Conservation (phyloP, 2,113 vertebrate genomes). For the Phycodurus eques region DNA sequence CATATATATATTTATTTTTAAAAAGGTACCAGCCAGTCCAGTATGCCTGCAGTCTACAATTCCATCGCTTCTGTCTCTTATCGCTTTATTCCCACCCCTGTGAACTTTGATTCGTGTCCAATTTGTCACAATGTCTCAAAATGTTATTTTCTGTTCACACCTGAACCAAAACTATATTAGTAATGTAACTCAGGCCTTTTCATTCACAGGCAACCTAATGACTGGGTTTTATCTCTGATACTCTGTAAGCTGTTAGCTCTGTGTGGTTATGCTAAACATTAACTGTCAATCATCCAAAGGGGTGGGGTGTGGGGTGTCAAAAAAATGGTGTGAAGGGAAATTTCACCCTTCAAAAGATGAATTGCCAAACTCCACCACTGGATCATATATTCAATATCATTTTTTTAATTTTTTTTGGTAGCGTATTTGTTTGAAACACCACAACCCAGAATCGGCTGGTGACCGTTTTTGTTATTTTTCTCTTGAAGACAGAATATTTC, state of each 20-base stretch:
- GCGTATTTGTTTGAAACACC: slow-evolving; percentile 1
- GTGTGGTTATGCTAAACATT: slow-evolving; percentile 7
- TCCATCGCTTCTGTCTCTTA: neutral
- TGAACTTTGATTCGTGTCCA: neutral
- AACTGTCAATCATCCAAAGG: neutral
- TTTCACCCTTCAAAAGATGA: neutral
- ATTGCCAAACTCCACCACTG: neutral
- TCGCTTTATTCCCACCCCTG: neutral
- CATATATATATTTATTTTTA: slow-evolving; percentile 7
- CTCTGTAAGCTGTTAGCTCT: slow-evolving; percentile 14
- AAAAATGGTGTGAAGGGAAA: neutral
- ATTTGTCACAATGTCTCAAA: slow-evolving; percentile 6
- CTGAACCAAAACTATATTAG: slow-evolving; percentile 12
- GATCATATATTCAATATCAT: neutral
- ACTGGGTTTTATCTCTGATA: slow-evolving; percentile 42
- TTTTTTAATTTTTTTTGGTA: neutral
- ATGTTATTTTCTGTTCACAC: slow-evolving; percentile 13
- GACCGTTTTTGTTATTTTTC: slow-evolving; percentile 25
- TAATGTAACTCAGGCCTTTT: slow-evolving; percentile 40
- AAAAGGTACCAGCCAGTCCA: slow-evolving; percentile 43
- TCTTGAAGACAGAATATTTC: slow-evolving; percentile 47
- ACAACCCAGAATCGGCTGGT: slow-evolving; percentile 42
- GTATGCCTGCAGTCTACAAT: neutral
- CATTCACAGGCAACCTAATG: slow-evolving; percentile 33
- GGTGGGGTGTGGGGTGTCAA: neutral